phyloP scores from a whole-genome alignment of 2,888 invertebrate species.

The Achlya flavicornis region DNA sequence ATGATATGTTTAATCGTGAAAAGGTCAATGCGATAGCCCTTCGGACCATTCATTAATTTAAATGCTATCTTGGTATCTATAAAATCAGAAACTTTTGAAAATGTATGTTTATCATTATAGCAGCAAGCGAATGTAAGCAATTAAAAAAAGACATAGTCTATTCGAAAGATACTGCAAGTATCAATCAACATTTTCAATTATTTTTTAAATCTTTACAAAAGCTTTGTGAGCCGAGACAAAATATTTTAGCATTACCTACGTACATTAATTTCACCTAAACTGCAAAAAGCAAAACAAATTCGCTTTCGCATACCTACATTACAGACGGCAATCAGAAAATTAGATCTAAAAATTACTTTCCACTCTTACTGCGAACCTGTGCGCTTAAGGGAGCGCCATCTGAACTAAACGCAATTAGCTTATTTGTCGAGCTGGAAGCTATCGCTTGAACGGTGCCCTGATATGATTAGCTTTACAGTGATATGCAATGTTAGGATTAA shows the following conservation, averaged over 20 bases:
- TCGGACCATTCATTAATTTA: too few species aligned
- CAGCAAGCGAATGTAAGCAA: too few species aligned
- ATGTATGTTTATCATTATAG: too few species aligned
- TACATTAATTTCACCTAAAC: conserved; percentile 5
- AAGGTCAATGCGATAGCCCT: too few species aligned
- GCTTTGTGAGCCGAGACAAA: too few species aligned
- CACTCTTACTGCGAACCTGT: background rate
- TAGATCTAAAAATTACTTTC: conserved; percentile 6
- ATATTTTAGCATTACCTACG: background rate
- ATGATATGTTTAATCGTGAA: too few species aligned
- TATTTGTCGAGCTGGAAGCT: conserved; percentile 7
- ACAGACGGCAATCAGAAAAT: background rate
- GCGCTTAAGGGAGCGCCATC: background rate
- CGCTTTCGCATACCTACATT: background rate
- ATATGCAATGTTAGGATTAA: background rate
- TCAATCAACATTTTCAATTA: too few species aligned
- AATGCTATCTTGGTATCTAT: too few species aligned
- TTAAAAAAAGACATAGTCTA: too few species aligned
- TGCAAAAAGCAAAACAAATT: background rate
- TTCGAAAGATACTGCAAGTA: too few species aligned
- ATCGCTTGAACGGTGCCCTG: background rate
- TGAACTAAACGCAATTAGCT: conserved; percentile 3
- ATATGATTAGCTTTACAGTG: background rate
- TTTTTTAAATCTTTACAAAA: too few species aligned
- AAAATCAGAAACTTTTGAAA: too few species aligned